phyloP scores from a whole-genome alignment of 1,140 invertebrate species.

The Lutraria rhynchaena region DNA sequence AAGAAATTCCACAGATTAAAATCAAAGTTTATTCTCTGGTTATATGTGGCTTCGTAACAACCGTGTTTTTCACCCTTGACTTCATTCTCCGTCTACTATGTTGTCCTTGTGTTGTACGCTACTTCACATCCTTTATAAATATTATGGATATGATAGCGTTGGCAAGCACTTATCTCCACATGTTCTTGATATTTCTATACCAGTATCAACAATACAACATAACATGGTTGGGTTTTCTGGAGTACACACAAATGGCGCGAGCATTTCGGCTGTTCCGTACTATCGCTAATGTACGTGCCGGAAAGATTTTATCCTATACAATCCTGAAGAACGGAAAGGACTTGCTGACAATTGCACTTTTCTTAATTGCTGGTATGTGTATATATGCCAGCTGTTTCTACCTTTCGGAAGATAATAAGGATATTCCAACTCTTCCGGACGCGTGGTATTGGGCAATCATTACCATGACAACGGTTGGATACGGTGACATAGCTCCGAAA shows the following conservation, averaged over 20 bases:
- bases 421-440: background rate
- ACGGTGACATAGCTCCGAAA: constrained; percentile 85
- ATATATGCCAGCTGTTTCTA: constrained; percentile 29
- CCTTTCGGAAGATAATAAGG: background rate
- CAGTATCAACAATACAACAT: constrained; percentile 7
- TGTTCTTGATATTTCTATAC: background rate
- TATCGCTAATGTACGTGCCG: constrained; percentile 4
- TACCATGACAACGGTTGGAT: constrained; percentile 98
- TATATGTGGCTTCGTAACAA: constrained; percentile 1
- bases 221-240: constrained; percentile 6
- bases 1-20: constrained; percentile 26
- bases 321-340: background rate
- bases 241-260: constrained; percentile 33
- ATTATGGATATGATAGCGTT: constrained; percentile 37
- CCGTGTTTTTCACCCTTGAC: constrained; percentile 32
- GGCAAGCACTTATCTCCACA: constrained; percentile 13
- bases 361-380: constrained; percentile 25
- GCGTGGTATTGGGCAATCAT: constrained; percentile 88
- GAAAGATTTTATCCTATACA: constrained; percentile 7
- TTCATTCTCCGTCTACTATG: constrained; percentile 3
- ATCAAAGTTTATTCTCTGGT: background rate
- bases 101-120: constrained; percentile 28
- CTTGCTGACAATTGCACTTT: background rate
- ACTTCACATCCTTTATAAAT: constrained; percentile 40
- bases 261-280: constrained; percentile 25